Conservation (phyloP, 2,888 invertebrate genomes). For the Helicoverpa assulta region DNA sequence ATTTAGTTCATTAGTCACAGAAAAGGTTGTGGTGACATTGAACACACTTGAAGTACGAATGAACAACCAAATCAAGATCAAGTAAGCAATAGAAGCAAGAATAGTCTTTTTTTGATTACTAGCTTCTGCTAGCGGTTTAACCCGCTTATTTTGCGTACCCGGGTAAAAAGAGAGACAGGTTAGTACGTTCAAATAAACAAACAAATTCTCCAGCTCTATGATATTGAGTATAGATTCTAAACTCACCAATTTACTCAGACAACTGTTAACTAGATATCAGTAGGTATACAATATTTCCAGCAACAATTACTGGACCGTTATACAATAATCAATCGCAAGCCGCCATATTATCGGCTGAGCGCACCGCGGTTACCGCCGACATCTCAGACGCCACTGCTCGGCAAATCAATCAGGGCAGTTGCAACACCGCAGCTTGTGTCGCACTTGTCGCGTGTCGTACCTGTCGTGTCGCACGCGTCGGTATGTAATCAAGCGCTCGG, state of each 20-base stretch:
- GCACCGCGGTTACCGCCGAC: conserved; percentile 7
- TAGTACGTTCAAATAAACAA: too few species aligned
- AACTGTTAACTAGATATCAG: neutral
- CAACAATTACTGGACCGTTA: neutral
- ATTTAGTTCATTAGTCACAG: neutral
- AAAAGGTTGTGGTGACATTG: neutral
- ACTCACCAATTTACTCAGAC: neutral
- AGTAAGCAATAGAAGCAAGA: neutral
- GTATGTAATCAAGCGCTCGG: conserved; percentile 8
- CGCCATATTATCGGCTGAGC: conserved; percentile 12
- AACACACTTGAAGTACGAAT: neutral
- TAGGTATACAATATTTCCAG: neutral
- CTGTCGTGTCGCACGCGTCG: neutral
- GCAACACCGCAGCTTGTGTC: conserved; percentile 24
- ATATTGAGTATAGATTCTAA: neutral
- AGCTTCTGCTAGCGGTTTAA: too few species aligned
- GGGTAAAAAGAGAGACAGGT: too few species aligned
- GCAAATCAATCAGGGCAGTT: conserved; percentile 40
- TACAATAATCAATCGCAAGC: conserved; percentile 2
- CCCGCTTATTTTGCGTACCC: too few species aligned
- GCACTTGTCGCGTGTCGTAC: neutral
- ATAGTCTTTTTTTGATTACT: neutral
- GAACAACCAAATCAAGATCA: neutral
- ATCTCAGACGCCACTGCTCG: conserved; percentile 28
- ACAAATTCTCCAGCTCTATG: too few species aligned